A percentile compares a stretch with the other conserved stretches of the same genome.
These are phyloP conservation scores for Zoroaster sp. DNA, from an alignment of 53 echinoderm and acorn worm species.

Conservation along the genomic window DNA sequence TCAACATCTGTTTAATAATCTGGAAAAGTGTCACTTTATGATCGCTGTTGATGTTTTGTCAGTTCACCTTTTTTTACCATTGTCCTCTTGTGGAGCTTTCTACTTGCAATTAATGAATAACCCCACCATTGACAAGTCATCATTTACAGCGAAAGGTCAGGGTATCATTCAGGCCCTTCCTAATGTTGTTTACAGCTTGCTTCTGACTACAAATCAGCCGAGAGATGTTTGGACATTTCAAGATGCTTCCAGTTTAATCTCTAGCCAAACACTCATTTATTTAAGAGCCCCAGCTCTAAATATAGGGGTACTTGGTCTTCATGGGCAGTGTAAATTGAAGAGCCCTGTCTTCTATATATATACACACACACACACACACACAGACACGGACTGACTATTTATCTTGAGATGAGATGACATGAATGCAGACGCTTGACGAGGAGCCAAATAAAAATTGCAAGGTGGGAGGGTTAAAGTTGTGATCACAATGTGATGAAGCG, in stretches of 20 bases:
- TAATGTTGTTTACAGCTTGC: slow-evolving; percentile 4
- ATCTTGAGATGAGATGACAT: neutral
- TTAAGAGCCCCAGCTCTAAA: slow-evolving; percentile 3
- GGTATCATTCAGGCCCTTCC: neutral
- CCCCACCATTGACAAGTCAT: neutral
- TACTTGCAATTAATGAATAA: neutral
- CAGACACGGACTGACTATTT: neutral
- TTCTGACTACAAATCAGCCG: neutral
- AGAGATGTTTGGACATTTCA: slow-evolving; percentile 28
- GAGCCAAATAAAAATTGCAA: neutral
- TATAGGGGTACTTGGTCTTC: neutral
- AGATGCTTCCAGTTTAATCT: neutral
- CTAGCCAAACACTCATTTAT: slow-evolving; percentile 28
- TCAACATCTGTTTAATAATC: no score
- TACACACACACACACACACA: no score
- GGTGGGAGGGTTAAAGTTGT: neutral
- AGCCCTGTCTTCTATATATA: neutral
- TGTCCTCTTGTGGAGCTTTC: neutral
- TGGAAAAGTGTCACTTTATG: neutral
- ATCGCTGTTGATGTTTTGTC: neutral
- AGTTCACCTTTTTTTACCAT: neutral
- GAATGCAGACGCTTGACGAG: neutral
- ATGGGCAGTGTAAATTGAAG: neutral
- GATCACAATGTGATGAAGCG: no score
- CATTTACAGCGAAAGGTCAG: slow-evolving; percentile 8